Percentiles rank a stretch among this genome's conserved stretches.
Conservation (phyloP, 2,113 vertebrate species). For the Enhydra lutris region DNA sequence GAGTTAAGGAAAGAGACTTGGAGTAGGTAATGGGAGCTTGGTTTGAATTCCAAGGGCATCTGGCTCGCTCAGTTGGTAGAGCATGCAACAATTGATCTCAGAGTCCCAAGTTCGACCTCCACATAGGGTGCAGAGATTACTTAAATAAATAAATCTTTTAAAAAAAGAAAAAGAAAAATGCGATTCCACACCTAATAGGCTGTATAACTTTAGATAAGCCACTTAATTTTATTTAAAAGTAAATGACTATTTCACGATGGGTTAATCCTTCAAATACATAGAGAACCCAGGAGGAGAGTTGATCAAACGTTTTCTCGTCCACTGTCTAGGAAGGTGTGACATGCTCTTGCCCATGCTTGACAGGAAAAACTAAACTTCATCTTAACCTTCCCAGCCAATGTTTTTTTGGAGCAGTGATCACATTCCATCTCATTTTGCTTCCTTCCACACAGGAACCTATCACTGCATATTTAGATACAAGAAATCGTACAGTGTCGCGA, state of each 20-base stretch:
- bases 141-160: neutral
- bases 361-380: neutral
- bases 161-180: neutral
- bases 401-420: neutral
- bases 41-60: neutral
- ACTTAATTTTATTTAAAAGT: neutral
- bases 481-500: constrained; percentile 61
- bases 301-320: neutral
- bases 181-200: neutral
- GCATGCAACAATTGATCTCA: neutral
- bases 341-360: no score
- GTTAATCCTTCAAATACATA: neutral
- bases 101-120: neutral
- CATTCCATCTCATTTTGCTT: neutral
- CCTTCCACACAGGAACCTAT: constrained; percentile 78
- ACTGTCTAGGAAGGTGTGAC: neutral
- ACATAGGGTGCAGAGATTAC: no score
- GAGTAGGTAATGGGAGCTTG: neutral
- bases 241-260: neutral
- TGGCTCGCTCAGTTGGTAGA: neutral
- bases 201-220: neutral
- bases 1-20: neutral
- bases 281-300: neutral
- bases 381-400: neutral
- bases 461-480: constrained; percentile 79